Evolutionary conservation across 2,888 invertebrate genomes (phyloP), one percentile per base, ranked within the genome.

Genomic region (Rhamphomyia laevipes): DNA sequence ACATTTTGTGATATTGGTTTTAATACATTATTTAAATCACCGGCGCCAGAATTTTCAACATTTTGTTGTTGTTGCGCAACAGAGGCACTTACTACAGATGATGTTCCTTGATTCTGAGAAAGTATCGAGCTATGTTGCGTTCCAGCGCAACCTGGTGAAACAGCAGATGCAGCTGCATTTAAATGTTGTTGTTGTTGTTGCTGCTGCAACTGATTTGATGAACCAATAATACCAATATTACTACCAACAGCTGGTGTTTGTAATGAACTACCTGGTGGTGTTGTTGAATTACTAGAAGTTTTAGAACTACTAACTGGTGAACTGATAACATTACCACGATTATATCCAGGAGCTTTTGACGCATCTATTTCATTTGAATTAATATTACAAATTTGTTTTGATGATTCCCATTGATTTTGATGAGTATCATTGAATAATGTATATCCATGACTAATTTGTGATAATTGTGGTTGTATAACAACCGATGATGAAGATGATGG

Each of bases 271-370:
- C 65, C 63, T 2, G 77, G 76, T 40, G 77, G 77, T 16, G 77
- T 75, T 15, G 75, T 74, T 46, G 72, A 75, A 50, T 72, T 75
- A 56, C 74, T 75, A 51, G 72, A 74, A 1, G 78, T 72, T 56
- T 79, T 79, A 40, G 77, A 78, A 1, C 80, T 80, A 37, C 80
- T 81, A 3, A 83, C 82, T 1, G 88, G 88, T 9, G 87, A 86
- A 65, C 85, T 85, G 54, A 84, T 80, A 41, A 83, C 77, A 45
- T 77, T 82, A 47, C 86, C 88, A 61, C 91, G 80, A 58, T 68
- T 68, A 68, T 92, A 93, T 1, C 92, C 92, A 0, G 92, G 92
- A 51, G 92, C 92, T 71, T 92, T 93, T 43, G 88, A 82, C 5
- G 85, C 86, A 72, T 92, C 91, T 53, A 83, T 89, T 55, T 76